These are phyloP conservation scores for Sebastes vulpes DNA, from an alignment of 2,797 vertebrate genomes.

Conservation along the genomic window DNA sequence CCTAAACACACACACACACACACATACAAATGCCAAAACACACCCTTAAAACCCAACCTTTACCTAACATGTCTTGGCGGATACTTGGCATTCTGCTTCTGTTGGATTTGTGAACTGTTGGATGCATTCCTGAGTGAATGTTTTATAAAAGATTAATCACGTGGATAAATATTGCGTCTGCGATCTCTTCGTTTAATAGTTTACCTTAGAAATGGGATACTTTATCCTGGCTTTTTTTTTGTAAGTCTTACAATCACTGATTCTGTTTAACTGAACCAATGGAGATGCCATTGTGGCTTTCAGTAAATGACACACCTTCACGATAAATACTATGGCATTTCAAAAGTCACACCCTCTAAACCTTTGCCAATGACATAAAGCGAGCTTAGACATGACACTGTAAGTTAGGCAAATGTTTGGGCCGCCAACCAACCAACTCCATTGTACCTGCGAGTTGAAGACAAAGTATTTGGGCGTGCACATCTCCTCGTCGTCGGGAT, in stretches of 20 bases:
- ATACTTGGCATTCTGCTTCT: neutral
- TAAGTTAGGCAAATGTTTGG: neutral
- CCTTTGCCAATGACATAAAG: neutral
- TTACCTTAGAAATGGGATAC: too few relatives aligned
- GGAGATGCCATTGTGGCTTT: neutral
- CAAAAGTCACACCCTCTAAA: neutral
- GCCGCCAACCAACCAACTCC: too few relatives aligned
- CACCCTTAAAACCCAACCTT: slow-evolving; percentile 26
- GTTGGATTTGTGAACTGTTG: neutral
- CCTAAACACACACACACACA: slow-evolving; percentile 1
- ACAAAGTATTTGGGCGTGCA: slow-evolving; percentile 95
- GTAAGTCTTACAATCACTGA: neutral
- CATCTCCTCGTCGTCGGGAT: slow-evolving; percentile 83
- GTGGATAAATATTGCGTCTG: neutral
- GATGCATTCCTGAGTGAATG: neutral
- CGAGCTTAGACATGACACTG: neutral
- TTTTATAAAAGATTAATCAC: neutral
- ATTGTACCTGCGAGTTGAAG: slow-evolving; percentile 93
- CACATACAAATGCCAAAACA: neutral
- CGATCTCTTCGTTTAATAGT: neutral
- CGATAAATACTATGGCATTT: neutral
- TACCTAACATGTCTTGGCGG: slow-evolving; percentile 32
- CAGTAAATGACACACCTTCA: neutral
- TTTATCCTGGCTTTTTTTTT: too few relatives aligned
- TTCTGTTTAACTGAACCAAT: neutral